Percentiles rank a stretch among this genome's conserved stretches.
phyloP scores from a whole-genome alignment of 2,113 vertebrate species.

The Ceyx melanurus region DNA sequence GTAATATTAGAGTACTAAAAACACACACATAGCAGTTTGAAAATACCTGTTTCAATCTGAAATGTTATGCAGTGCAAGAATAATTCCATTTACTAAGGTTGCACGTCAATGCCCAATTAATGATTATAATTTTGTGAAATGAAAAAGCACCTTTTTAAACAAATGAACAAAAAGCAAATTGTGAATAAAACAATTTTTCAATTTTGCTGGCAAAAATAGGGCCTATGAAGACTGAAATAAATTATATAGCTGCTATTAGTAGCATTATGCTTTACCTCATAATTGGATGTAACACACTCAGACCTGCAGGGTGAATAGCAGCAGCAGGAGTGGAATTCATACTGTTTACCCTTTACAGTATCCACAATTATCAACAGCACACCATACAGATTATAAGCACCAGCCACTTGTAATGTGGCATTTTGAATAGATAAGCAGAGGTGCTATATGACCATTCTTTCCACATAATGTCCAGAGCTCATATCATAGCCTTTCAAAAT shows the following conservation, averaged over 20 bases:
- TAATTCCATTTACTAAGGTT: conserved; percentile 70
- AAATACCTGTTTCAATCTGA: conserved; percentile 68
- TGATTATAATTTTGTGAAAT: conserved; percentile 77
- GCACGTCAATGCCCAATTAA: conserved; percentile 75
- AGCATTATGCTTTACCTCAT: conserved; percentile 79
- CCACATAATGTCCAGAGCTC: conserved; percentile 66
- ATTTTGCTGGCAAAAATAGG: conserved; percentile 78
- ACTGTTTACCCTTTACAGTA: conserved; percentile 85
- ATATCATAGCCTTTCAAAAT: conserved; percentile 44
- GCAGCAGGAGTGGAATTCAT: conserved; percentile 77
- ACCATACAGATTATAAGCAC: conserved; percentile 79
- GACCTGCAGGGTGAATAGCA: conserved; percentile 71
- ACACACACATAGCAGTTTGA: conserved; percentile 68
- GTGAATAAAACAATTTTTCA: conserved; percentile 83
- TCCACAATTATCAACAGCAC: conserved; percentile 83
- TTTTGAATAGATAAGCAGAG: conserved; percentile 81
- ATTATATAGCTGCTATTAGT: conserved; percentile 80
- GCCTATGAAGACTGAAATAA: conserved; percentile 77
- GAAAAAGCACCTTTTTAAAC: conserved; percentile 72
- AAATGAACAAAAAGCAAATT: conserved; percentile 77
- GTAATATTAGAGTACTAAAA: conserved; percentile 64
- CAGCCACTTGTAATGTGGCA: conserved; percentile 79
- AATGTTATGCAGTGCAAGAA: conserved; percentile 65
- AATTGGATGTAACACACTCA: conserved; percentile 80
- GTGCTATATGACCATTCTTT: conserved; percentile 72